Evolutionary conservation across 1,140 invertebrate species (phyloP).

Genomic region (Cherax quadricarinatus): DNA sequence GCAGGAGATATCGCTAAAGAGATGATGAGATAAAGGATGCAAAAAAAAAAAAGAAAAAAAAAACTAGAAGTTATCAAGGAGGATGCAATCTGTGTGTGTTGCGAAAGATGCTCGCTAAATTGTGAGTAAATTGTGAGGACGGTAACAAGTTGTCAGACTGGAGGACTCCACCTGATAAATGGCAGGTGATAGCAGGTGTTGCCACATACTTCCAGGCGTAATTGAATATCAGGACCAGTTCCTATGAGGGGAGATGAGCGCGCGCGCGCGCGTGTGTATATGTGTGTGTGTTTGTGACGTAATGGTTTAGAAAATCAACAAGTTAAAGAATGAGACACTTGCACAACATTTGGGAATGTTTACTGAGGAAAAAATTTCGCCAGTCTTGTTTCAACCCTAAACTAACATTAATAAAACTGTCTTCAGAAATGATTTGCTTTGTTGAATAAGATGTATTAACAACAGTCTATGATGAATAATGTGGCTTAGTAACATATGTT

Average conservation of each 20-base stretch:
- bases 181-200: neutral
- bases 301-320: no score
- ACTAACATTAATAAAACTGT: no score
- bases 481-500: no score
- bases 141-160: neutral
- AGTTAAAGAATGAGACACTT: no score
- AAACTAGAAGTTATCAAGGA: neutral
- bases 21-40: no score
- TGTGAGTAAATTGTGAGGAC: neutral
- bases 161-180: neutral
- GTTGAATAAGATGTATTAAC: no score
- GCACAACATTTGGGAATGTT: no score
- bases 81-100: neutral
- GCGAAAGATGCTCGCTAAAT: neutral
- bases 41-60: neutral
- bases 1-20: no score
- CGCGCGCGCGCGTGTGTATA: neutral
- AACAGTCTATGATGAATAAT: no score
- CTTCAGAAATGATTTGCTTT: no score
- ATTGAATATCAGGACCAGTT: neutral
- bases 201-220: neutral
- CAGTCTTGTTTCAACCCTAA: no score
- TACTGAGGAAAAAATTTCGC: no score
- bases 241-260: neutral
- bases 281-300: neutral